Percentiles rank a stretch among this genome's conserved stretches.
Evolutionary conservation across 2,113 vertebrate genomes (phyloP).

Genomic region (Vimba vimba): DNA sequence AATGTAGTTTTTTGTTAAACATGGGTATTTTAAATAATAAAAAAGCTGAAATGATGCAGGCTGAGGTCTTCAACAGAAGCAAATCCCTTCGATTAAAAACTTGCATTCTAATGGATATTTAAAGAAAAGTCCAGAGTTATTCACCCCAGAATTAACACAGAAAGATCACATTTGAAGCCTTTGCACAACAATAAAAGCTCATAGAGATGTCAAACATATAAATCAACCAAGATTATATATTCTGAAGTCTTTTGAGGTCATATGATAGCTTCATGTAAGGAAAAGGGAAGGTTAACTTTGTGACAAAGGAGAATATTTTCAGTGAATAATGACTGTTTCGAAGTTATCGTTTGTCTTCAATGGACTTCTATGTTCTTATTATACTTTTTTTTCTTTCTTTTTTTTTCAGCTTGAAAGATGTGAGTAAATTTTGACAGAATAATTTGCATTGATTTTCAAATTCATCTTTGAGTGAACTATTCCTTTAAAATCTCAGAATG

Average conservation of each 20-base stretch:
- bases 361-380: not conserved
- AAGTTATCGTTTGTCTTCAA: not conserved
- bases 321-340: not conserved
- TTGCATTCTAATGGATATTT: no score
- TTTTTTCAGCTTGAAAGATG: not conserved
- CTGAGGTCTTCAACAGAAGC: no score
- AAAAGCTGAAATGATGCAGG: no score
- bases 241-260: not conserved
- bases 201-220: not conserved
- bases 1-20: no score
- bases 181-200: not conserved
- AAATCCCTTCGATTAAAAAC: no score
- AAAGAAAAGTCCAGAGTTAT: no score
- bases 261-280: not conserved
- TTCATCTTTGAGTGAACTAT: not conserved
- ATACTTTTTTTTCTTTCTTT: not conserved
- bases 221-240: not conserved
- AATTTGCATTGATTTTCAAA: not conserved
- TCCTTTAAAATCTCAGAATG: not conserved
- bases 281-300: not conserved
- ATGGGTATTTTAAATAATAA: no score
- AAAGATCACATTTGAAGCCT: not conserved
- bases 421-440: not conserved
- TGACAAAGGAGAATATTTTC: not conserved
- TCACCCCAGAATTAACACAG: not conserved